These are phyloP conservation scores for Stenolophus ochropezus DNA, from an alignment of 2,888 invertebrate species.

Conservation along the genomic window DNA sequence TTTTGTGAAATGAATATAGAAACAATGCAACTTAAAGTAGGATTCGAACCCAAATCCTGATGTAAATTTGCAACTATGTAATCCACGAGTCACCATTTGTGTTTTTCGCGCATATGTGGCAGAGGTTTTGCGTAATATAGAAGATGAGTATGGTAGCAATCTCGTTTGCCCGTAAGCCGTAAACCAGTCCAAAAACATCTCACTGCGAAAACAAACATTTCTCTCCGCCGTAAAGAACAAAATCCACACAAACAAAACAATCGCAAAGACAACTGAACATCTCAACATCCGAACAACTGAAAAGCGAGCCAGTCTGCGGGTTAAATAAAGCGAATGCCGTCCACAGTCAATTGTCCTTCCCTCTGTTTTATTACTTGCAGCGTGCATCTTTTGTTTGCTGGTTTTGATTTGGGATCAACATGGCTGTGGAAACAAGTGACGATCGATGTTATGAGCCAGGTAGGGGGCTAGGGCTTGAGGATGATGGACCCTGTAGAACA, in stretches of 20 bases:
- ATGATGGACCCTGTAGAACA: neutral
- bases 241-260: conserved; percentile 28
- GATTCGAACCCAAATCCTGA: too few relatives aligned
- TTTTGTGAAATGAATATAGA: too few relatives aligned
- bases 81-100: too few relatives aligned
- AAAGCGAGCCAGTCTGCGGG: conserved; percentile 1
- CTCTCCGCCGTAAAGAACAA: neutral
- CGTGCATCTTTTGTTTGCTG: neutral
- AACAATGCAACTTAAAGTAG: too few relatives aligned
- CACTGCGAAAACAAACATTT: neutral
- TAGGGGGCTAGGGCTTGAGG: neutral
- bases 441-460: conserved; percentile 1
- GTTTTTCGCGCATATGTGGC: neutral
- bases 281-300: neutral
- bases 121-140: neutral
- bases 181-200: neutral
- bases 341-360: conserved; percentile 38
- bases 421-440: conserved; percentile 21
- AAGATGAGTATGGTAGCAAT: neutral
- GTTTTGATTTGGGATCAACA: conserved; percentile 46
- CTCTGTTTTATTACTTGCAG: conserved; percentile 39
- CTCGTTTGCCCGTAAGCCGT: neutral
- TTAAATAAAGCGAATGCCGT: conserved; percentile 38
- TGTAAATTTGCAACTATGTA: too few relatives aligned
- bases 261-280: conserved; percentile 15